These are phyloP conservation scores for Chironomus striatipennis DNA, from an alignment of 1,140 invertebrate species.

Conservation along the genomic window DNA sequence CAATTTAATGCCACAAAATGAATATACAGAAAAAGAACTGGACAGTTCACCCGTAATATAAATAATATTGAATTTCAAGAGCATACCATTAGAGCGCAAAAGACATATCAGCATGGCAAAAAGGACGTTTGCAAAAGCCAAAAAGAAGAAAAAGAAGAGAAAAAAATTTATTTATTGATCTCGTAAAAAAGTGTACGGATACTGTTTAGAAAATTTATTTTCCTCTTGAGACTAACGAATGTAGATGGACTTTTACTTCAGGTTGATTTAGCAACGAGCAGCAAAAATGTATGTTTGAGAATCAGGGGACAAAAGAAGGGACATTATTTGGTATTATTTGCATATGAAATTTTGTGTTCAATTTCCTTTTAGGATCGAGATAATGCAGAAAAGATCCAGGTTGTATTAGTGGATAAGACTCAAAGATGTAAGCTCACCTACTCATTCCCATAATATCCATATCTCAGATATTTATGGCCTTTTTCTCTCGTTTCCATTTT, in stretches of 20 bases:
- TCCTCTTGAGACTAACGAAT: constrained; percentile 20
- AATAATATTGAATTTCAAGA: constrained; percentile 22
- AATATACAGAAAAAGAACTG: neutral
- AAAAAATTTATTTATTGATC: constrained; percentile 22
- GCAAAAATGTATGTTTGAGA: neutral
- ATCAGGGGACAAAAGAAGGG: neutral
- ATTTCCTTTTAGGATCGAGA: neutral
- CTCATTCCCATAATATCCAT: neutral
- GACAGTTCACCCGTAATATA: constrained; percentile 6
- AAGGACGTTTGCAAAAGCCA: neutral
- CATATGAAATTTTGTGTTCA: constrained; percentile 11
- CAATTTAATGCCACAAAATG: constrained; percentile 1
- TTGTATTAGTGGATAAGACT: neutral
- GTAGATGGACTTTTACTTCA: constrained; percentile 14
- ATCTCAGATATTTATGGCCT: constrained; percentile 1
- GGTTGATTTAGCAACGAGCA: constrained; percentile 16
- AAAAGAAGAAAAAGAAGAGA: neutral
- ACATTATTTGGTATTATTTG: constrained; percentile 19
- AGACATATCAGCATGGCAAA: constrained; percentile 1
- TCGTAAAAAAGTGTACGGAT: neutral
- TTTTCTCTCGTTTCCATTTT: neutral
- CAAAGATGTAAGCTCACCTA: neutral
- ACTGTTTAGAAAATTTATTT: constrained; percentile 22
- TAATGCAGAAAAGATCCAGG: neutral
- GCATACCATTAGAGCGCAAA: constrained; percentile 15